These are phyloP conservation scores for Amphipyra berbera DNA, from an alignment of 2,888 invertebrate genomes.

Conservation along the genomic window DNA sequence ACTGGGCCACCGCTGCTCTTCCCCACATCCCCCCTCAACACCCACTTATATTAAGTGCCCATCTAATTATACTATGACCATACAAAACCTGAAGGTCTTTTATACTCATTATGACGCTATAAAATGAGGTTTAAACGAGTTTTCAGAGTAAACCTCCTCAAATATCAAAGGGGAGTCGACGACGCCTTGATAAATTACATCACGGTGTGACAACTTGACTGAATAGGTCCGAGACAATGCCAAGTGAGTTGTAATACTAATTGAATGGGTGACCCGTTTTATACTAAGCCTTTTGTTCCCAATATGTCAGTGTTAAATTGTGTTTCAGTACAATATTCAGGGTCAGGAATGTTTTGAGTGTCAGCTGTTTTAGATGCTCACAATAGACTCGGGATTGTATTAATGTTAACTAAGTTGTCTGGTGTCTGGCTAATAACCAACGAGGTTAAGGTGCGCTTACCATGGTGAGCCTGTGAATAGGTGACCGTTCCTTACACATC, in stretches of 20 bases:
- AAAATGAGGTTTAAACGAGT: conserved; percentile 41
- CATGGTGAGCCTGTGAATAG: too few species aligned
- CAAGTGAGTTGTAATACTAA: conserved; percentile 50
- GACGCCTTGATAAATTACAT: conserved; percentile 71
- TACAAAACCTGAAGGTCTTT: conserved; percentile 41
- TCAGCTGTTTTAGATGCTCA: background rate
- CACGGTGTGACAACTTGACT: conserved; percentile 68
- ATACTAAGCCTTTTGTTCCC: conserved; percentile 22
- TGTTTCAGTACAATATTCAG: conserved; percentile 10
- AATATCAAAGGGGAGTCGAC: conserved; percentile 55
- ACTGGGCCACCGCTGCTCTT: too few species aligned
- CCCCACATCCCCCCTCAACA: too few species aligned
- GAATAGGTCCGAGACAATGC: conserved; percentile 64
- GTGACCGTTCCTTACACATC: too few species aligned
- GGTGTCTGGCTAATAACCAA: too few species aligned
- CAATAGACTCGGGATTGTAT: background rate
- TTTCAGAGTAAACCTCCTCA: conserved; percentile 46
- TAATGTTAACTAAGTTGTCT: background rate
- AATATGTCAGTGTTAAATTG: conserved; percentile 17
- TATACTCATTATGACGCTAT: conserved; percentile 32
- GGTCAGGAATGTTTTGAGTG: background rate
- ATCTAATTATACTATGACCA: conserved; percentile 42
- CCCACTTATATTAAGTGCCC: too few species aligned
- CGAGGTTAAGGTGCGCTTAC: too few species aligned
- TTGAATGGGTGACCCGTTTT: conserved; percentile 55